Percentiles rank a stretch among this genome's conserved stretches.
Conservation (phyloP, 2,113 vertebrate species). For the Barnardius zonarius region DNA sequence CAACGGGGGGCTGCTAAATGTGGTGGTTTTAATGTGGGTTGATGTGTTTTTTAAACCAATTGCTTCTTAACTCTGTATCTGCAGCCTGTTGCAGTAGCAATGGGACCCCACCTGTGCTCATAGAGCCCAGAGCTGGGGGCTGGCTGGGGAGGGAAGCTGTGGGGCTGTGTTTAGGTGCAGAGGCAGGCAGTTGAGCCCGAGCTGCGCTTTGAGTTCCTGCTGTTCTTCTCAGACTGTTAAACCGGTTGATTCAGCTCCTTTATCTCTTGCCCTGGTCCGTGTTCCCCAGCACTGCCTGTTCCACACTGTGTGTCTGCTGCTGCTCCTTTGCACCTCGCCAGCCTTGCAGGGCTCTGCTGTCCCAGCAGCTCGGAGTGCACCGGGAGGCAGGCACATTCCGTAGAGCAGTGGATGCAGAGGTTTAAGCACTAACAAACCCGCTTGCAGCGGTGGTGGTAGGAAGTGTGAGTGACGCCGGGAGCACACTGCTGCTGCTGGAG, state of each 20-base stretch:
- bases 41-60: background rate
- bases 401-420: background rate
- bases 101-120: background rate
- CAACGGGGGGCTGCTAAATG: background rate
- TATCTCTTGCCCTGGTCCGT: background rate
- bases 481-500: background rate
- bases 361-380: accelerated
- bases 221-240: background rate
- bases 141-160: background rate
- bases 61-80: background rate
- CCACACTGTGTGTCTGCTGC: background rate
- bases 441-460: background rate
- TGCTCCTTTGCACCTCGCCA: background rate
- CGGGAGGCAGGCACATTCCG: background rate
- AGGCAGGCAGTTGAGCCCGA: too few species aligned
- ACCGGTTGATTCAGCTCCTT: background rate
- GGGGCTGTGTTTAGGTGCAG: background rate
- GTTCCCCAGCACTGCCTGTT: background rate
- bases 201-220: background rate
- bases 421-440: background rate
- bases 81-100: background rate
- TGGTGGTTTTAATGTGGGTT: background rate
- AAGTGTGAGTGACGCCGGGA: background rate
- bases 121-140: background rate
- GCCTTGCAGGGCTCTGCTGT: background rate